Conservation (phyloP, 2,797 vertebrate species). For the Neosilurus mollespiculum region DNA sequence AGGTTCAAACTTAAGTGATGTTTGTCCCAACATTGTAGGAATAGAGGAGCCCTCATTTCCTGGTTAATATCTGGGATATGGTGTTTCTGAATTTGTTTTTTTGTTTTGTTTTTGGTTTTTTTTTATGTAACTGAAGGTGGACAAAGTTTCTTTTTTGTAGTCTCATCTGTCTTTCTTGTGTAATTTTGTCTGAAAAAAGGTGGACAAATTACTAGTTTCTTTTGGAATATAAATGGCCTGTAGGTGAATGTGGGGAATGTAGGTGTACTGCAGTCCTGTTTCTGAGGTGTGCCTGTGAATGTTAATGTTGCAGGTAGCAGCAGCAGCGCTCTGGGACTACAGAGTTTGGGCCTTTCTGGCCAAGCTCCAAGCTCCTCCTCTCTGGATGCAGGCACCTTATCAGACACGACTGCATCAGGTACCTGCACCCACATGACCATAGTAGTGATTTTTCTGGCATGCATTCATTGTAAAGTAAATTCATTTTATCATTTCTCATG, state of each 20-base stretch:
- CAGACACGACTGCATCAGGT: conserved; percentile 99
- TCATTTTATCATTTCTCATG: background rate
- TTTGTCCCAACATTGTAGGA: background rate
- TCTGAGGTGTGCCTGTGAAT: conserved; percentile 6
- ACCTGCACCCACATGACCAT: conserved; percentile 61
- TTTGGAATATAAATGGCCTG: background rate
- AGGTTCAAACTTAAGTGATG: conserved; percentile 70
- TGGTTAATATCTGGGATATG: background rate
- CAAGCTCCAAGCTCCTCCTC: conserved; percentile 98
- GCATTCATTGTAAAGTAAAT: background rate
- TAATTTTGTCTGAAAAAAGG: background rate
- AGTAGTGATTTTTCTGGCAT: background rate
- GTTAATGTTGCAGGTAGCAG: conserved; percentile 83
- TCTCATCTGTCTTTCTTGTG: background rate
- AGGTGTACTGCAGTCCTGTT: background rate
- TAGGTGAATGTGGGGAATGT: background rate
- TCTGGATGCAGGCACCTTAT: conserved; percentile 95
- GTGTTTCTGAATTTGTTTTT: background rate
- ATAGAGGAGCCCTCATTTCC: background rate
- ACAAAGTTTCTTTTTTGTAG: no score
- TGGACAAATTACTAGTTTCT: background rate
- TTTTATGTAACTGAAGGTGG: background rate
- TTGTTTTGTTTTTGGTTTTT: background rate
- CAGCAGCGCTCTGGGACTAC: conserved; percentile 96
- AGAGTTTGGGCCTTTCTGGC: conserved; percentile 95